Percentiles rank a stretch among this genome's conserved stretches.
These are phyloP conservation scores for Actias luna DNA, from an alignment of 2,888 invertebrate genomes.

Conservation along the genomic window DNA sequence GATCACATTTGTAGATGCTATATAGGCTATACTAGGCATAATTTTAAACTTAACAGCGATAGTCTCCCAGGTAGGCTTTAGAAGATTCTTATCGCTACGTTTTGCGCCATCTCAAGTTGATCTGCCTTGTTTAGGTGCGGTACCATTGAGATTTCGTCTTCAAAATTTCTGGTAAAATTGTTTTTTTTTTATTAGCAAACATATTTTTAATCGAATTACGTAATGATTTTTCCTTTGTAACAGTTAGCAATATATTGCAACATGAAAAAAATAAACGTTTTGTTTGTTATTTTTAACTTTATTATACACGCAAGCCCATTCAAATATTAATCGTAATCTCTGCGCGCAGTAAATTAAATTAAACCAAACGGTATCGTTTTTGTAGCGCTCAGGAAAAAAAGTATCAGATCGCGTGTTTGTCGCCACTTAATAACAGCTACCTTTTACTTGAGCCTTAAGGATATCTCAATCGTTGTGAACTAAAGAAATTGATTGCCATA, in stretches of 20 bases:
- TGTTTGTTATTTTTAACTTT: background rate
- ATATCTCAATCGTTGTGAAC: constrained; percentile 70
- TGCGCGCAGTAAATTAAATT: constrained; percentile 43
- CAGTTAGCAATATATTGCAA: background rate
- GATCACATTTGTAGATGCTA: too few relatives aligned
- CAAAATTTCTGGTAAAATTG: background rate
- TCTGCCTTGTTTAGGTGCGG: too few relatives aligned
- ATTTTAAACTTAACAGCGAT: too few relatives aligned
- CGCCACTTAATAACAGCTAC: constrained; percentile 64
- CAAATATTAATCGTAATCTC: constrained; percentile 55
- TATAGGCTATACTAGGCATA: too few relatives aligned
- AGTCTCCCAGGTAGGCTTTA: too few relatives aligned
- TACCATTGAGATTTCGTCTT: background rate
- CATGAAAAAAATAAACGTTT: background rate
- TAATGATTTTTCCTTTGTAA: background rate
- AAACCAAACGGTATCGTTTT: constrained; percentile 26
- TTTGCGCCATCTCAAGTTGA: too few relatives aligned
- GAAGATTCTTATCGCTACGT: too few relatives aligned
- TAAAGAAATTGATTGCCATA: constrained; percentile 75
- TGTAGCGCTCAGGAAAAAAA: constrained; percentile 17
- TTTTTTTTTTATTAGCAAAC: background rate
- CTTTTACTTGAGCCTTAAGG: constrained; percentile 51
- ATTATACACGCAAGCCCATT: constrained; percentile 34
- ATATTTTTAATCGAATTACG: background rate
- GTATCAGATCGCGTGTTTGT: constrained; percentile 54